Evolutionary conservation across 2,888 invertebrate genomes (phyloP).

Genomic region (Ophraella communa): DNA sequence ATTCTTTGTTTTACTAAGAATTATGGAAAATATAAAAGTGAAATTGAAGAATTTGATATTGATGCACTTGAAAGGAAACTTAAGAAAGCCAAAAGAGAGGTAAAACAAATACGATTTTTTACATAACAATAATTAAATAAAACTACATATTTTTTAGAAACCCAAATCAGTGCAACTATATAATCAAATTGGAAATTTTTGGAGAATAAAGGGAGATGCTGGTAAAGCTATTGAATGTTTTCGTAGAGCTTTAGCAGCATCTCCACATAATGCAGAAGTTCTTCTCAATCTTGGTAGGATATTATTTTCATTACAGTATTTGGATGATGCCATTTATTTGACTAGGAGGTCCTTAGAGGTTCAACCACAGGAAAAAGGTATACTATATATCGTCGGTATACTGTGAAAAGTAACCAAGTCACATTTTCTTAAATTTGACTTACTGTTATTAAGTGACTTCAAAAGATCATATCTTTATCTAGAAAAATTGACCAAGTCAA

Average conservation of each 20-base stretch:
- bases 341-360: constrained; percentile 84
- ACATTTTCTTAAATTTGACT: too few relatives aligned
- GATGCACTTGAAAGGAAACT: constrained; percentile 75
- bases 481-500: too few relatives aligned
- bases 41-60: constrained; percentile 72
- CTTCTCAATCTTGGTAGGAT: constrained; percentile 84
- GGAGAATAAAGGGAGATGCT: constrained; percentile 88
- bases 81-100: constrained; percentile 79
- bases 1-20: constrained; percentile 78
- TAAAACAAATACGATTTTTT: constrained; percentile 42
- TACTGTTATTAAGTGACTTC: too few relatives aligned
- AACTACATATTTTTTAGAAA: constrained; percentile 61
- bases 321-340: constrained; percentile 89
- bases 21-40: constrained; percentile 64
- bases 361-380: constrained; percentile 76
- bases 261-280: constrained; percentile 87
- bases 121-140: background rate
- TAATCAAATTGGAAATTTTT: constrained; percentile 91
- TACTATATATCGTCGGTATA: background rate
- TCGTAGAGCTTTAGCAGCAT: constrained; percentile 81
- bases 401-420: too few relatives aligned
- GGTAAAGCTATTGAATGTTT: constrained; percentile 89
- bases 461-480: too few relatives aligned
- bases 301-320: constrained; percentile 83
- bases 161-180: constrained; percentile 84